A percentile compares a stretch with the other conserved stretches of the same genome.
Conservation (phyloP, 2,113 vertebrate species). For the Ammodytes dubius region DNA sequence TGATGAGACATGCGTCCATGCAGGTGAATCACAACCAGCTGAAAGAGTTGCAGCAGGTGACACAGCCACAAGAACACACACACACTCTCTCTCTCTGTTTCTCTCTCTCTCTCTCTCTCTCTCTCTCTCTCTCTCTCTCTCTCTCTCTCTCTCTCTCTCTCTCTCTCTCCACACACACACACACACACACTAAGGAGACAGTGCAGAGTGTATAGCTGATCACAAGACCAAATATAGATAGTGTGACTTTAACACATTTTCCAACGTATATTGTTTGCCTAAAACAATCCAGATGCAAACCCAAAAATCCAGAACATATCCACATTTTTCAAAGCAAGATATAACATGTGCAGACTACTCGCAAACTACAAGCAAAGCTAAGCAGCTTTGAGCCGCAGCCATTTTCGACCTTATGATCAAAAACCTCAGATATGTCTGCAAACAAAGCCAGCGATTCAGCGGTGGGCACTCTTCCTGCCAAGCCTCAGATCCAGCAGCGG, state of each 20-base stretch:
- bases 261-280: neutral
- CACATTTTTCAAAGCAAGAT: conserved; percentile 13
- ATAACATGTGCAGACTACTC: conserved; percentile 33
- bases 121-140: neutral
- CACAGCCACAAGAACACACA: neutral
- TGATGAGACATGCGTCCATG: conserved; percentile 72
- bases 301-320: neutral
- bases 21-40: conserved; percentile 71
- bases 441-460: conserved; percentile 79
- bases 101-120: too few relatives aligned
- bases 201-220: too few relatives aligned
- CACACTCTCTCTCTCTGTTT: neutral
- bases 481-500: conserved; percentile 73
- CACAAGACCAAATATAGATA: too few relatives aligned
- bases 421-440: conserved; percentile 73
- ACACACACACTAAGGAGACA: too few relatives aligned
- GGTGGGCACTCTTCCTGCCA: conserved; percentile 54
- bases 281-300: neutral
- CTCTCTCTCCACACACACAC: too few relatives aligned
- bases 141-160: too few relatives aligned
- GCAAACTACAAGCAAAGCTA: conserved; percentile 44
- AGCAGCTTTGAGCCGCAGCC: conserved; percentile 63
- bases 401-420: conserved; percentile 67
- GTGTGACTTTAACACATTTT: too few relatives aligned
- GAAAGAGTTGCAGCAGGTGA: conserved; percentile 66